Evolutionary conservation across 2,113 vertebrate species (phyloP), one percentile per base, ranked within the genome.

Genomic region (Eretmochelys imbricata): DNA sequence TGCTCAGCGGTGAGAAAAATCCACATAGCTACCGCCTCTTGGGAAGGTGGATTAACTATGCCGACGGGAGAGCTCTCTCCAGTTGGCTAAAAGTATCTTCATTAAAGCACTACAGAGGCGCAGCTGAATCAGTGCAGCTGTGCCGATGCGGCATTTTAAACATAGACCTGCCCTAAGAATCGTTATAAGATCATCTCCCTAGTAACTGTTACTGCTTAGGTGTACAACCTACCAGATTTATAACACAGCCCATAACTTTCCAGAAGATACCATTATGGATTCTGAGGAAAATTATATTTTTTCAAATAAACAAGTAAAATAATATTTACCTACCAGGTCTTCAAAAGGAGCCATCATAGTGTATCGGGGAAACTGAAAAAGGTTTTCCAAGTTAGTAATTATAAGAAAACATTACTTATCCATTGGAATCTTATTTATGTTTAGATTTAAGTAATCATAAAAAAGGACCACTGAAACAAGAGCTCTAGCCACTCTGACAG

Each of bases 361-460:
- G 0, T 49, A 95, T 31, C 57, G 88, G 25, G n/a, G 17, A 2
- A 89, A 85, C 46, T 1, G 27, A 55, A 62, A 17, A 13, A 24
- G 24, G 38, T 25, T 55, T 42, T 46, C 22, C 38, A 72, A 76
- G 5, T 46, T 3, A 46, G 38, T 13, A 76, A 10, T 4, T 22
- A 35, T 53, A 87, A 57, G 62, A 88, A 82, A 88, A 55, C 9
- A 42, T 12, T 72, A 38, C 27, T 46, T 2, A 2, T 5, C 5
- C 24, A 80, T 51, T 87, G 62, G 53, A 75, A 14, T 3, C 54
- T 86, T 84, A 85, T 62, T 87, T 48, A 81, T 69, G 48, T 69
- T 55, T 51, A 89, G 22, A 53, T 93, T 90, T 80, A 92, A 75
- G 88, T 83, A 94, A 88, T 88, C 79, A 49, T 88, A 83, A 78